These are phyloP conservation scores for Ctenoplectra terminalis DNA, from an alignment of 1,140 invertebrate genomes.

Conservation along the genomic window DNA sequence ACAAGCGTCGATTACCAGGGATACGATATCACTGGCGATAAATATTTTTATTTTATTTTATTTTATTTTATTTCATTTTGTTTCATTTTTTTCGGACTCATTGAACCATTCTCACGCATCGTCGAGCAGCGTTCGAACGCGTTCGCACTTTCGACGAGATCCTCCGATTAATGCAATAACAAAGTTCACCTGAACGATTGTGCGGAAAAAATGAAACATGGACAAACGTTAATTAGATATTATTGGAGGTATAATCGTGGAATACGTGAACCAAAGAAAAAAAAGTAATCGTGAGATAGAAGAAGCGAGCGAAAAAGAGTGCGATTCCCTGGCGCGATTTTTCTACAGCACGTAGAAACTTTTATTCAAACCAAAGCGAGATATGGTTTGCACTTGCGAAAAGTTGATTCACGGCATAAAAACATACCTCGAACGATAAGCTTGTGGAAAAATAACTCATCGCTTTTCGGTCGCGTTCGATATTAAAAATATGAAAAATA, in stretches of 20 bases:
- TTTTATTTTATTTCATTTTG: too few relatives aligned
- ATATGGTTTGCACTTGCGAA: conserved; percentile 2
- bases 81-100: neutral
- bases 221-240: conserved; percentile 48
- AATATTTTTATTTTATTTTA: too few relatives aligned
- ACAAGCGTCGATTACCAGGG: neutral
- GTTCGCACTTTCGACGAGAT: neutral
- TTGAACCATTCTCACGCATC: conserved; percentile 17
- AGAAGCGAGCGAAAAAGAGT: neutral
- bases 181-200: too few relatives aligned
- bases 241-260: neutral
- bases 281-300: conserved; percentile 3
- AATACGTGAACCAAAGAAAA: neutral
- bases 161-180: neutral
- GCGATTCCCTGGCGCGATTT: conserved; percentile 18
- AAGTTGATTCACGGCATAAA: conserved; percentile 23
- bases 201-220: neutral
- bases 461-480: neutral
- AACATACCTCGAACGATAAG: conserved; percentile 19
- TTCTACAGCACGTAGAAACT: neutral
- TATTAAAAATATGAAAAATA: too few relatives aligned
- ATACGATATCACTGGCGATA: neutral
- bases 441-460: conserved; percentile 16
- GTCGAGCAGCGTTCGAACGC: neutral
- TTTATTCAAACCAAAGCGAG: neutral